Percentiles rank a stretch among this genome's conserved stretches.
These are phyloP conservation scores for Dascyllus trimaculatus DNA, from an alignment of 2,113 vertebrate genomes.

Conservation along the genomic window DNA sequence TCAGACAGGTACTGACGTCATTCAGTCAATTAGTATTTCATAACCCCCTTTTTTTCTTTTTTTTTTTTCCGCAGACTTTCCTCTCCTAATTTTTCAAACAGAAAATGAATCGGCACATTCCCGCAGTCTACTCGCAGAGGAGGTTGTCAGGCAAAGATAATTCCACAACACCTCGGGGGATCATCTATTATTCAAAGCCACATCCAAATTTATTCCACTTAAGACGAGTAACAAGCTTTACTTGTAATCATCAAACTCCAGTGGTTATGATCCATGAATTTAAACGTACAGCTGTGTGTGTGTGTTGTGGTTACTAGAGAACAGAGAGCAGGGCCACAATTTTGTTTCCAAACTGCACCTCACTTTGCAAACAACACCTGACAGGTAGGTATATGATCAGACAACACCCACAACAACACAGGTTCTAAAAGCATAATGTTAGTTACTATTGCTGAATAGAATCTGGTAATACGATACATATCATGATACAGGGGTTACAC, in stretches of 20 bases:
- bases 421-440: conserved; percentile 6
- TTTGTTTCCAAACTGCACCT: conserved; percentile 8
- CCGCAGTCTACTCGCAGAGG: conserved; percentile 40
- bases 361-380: conserved; percentile 19
- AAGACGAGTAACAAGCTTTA: conserved; percentile 41
- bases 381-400: conserved; percentile 18
- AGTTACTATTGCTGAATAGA: not conserved
- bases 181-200: conserved; percentile 69
- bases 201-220: conserved; percentile 57
- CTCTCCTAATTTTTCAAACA: conserved; percentile 12
- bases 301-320: not conserved
- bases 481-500: no score
- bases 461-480: no score
- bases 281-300: not conserved
- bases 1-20: conserved; percentile 29
- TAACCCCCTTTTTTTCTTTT: conserved; percentile 23
- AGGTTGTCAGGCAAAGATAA: conserved; percentile 54
- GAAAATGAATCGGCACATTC: conserved; percentile 42
- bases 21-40: conserved; percentile 24
- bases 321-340: not conserved
- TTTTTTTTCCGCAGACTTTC: conserved; percentile 22
- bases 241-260: conserved; percentile 39
- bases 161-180: conserved; percentile 55
- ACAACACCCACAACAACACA: conserved; percentile 9
- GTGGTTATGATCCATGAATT: conserved; percentile 16